These are phyloP conservation scores for Gambusia holbrooki DNA, from an alignment of 2,113 vertebrate species.

Conservation along the genomic window DNA sequence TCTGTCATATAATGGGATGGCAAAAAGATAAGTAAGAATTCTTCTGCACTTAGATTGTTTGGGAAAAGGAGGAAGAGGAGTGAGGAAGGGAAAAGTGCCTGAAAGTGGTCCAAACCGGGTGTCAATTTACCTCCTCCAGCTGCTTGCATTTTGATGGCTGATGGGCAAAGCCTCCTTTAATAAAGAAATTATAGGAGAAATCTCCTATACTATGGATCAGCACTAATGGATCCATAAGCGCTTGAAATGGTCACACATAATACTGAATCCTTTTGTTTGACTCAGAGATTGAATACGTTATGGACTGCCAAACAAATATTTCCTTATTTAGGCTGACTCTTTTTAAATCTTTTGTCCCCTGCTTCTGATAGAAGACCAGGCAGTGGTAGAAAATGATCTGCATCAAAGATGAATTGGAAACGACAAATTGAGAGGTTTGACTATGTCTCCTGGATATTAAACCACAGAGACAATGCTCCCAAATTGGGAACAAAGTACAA, in stretches of 20 bases:
- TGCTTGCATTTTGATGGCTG: conserved; percentile 80
- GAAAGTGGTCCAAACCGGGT: conserved; percentile 64
- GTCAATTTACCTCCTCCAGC: conserved; percentile 68
- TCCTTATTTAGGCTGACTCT: conserved; percentile 52
- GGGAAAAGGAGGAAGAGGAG: conserved; percentile 23
- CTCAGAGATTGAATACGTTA: conserved; percentile 28
- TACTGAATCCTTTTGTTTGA: conserved; percentile 45
- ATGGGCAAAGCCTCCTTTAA: conserved; percentile 64
- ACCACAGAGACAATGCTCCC: conserved; percentile 15
- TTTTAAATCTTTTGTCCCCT: conserved; percentile 34
- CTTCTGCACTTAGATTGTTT: conserved; percentile 11
- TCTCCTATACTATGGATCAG: conserved; percentile 11
- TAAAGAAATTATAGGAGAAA: conserved; percentile 68
- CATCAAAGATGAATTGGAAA: conserved; percentile 78
- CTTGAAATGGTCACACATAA: conserved; percentile 32
- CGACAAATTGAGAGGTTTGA: conserved; percentile 76
- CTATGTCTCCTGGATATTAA: conserved; percentile 81
- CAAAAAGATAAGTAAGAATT: conserved; percentile 15
- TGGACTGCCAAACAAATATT: conserved; percentile 37
- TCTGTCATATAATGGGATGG: conserved; percentile 69
- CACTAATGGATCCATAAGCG: conserved; percentile 37
- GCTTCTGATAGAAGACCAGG: conserved; percentile 50
- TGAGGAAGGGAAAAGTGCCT: conserved; percentile 31
- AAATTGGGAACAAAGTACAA: background rate
- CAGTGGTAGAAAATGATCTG: conserved; percentile 76